Evolutionary conservation across 2,888 invertebrate species (phyloP), one percentile per base, ranked within the genome.

Genomic region (Hipparchia sbordonii): DNA sequence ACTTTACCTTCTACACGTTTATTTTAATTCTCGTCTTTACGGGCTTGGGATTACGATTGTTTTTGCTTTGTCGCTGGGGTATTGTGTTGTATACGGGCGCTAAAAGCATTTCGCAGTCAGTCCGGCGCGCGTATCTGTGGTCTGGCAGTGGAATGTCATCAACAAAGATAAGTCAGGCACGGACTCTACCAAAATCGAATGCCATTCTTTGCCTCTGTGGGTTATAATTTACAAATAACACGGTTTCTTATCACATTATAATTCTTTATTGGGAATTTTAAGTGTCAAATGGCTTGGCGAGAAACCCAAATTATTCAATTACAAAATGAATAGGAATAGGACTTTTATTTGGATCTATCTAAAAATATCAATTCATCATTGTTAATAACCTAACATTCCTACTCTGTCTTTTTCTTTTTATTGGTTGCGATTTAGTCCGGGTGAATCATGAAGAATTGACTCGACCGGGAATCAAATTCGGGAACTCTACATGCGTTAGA

Each of bases 51-150:
- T 77, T 80, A 84, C 79, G 79, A 82, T 79, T 67, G 75, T 77
- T 78, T 85, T 85, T 84, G 70, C 74, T 66, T 78, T 79, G 77
- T 79, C 74, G 57, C 39, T 52, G 57, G 71, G 51, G 54, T 72
- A 77, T 81, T 79, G 82, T 86, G 81, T 83, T 82, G 83, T 86
- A 88, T 87, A 89, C 87, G 90, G 89, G 88, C 89, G 88, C 89
- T 93, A 92, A 92, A 92, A 93, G 93, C 93, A 90, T 92, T 93
- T 93, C 90, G 91, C 92, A 92, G 93, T 92, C 89, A 89, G 76
- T 85, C 87, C 87, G 89, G 89, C 90, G 91, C 92, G 90, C 91
- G 91, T 93, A 92, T 92, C 92, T 89, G 87, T 86, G 86, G 86
- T 82, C 88, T 87, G 85, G 89, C 90, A 85, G 79, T 86, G 91